These are phyloP conservation scores for Callaeas wilsoni DNA, from an alignment of 2,113 vertebrate species.

Conservation along the genomic window DNA sequence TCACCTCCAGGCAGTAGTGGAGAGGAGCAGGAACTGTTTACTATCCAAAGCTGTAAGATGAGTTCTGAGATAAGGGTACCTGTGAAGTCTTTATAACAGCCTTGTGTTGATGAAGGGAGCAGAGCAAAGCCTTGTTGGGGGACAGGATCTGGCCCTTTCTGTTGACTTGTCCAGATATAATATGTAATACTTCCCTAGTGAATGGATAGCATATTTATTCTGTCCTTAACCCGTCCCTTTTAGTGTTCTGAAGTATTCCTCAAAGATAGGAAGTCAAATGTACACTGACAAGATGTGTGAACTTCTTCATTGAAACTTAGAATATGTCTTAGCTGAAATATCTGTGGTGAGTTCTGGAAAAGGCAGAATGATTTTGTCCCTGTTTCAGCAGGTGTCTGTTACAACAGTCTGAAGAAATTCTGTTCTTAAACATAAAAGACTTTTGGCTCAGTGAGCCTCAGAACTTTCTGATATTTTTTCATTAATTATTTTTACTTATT, in stretches of 20 bases:
- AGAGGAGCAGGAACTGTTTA: neutral
- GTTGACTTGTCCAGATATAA: neutral
- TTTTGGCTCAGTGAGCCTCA: neutral
- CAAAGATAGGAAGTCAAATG: neutral
- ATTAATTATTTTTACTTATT: neutral
- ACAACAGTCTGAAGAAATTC: neutral
- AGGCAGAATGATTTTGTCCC: neutral
- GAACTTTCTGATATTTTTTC: neutral
- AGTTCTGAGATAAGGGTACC: neutral
- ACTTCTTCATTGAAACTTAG: neutral
- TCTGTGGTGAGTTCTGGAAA: neutral
- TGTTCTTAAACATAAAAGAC: neutral
- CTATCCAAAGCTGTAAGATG: neutral
- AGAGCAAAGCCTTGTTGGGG: neutral
- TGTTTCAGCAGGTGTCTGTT: neutral
- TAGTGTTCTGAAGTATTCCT: neutral
- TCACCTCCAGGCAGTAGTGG: neutral
- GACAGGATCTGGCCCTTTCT: neutral
- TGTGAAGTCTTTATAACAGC: neutral
- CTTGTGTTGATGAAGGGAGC: neutral
- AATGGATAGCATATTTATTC: neutral
- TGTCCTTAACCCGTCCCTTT: neutral
- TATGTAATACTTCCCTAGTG: neutral
- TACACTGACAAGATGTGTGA: neutral
- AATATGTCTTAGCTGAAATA: neutral